These are phyloP conservation scores for Mixornis gularis DNA, from an alignment of 2,113 vertebrate species.

Conservation along the genomic window DNA sequence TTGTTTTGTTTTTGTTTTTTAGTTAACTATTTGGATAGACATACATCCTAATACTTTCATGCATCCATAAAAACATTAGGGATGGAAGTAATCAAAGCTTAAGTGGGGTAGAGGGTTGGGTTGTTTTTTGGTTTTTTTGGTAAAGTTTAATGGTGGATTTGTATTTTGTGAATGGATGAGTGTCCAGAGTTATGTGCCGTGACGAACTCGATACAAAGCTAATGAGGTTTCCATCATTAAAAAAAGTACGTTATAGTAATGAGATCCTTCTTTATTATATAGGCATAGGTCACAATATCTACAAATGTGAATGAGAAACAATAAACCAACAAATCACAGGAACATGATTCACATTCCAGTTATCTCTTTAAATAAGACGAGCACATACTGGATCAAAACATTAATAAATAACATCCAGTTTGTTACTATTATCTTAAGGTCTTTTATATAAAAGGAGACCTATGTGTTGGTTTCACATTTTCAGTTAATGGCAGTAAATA, in stretches of 20 bases:
- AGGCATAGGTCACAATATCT: slow-evolving; percentile 82
- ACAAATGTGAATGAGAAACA: slow-evolving; percentile 80
- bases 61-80: slow-evolving; percentile 63
- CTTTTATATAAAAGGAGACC: slow-evolving; percentile 70
- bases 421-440: slow-evolving; percentile 79
- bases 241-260: slow-evolving; percentile 67
- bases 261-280: slow-evolving; percentile 76
- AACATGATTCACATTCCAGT: slow-evolving; percentile 84
- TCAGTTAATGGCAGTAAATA: slow-evolving; percentile 70
- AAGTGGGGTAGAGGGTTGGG: neutral
- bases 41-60: slow-evolving; percentile 65
- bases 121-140: slow-evolving; percentile 39
- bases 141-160: slow-evolving; percentile 58
- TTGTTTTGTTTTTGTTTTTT: neutral
- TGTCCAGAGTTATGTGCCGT: slow-evolving; percentile 35
- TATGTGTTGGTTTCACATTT: slow-evolving; percentile 69
- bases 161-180: slow-evolving; percentile 47
- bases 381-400: slow-evolving; percentile 88
- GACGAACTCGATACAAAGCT: slow-evolving; percentile 68
- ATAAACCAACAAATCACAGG: slow-evolving; percentile 78
- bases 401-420: slow-evolving; percentile 88
- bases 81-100: slow-evolving; percentile 49
- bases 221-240: slow-evolving; percentile 58
- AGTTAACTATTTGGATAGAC: slow-evolving; percentile 67
- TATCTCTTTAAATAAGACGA: slow-evolving; percentile 87